Base-by-base conservation (phyloP, 2,888 invertebrate species). In the Synanthedon tipuliformis region DNA sequence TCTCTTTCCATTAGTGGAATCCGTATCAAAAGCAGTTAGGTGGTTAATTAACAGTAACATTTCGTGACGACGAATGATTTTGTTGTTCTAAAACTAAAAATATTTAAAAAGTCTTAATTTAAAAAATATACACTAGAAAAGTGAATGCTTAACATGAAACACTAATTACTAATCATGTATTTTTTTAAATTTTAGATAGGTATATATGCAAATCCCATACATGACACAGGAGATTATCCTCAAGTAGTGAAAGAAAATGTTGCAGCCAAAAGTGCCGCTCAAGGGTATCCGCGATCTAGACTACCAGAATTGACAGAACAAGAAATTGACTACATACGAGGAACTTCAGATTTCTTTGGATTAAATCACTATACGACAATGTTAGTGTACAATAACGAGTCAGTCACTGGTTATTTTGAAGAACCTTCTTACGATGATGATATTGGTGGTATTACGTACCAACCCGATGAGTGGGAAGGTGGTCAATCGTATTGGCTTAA, bases 271-370 rank as follows among this genome's bases (percentile, higher is more conserved):
- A 92, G 92, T 63, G 73, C 72, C 51, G 75, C 73, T 45, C 90
- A 92, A 73, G 90, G 90, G 7, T 89, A 86, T 51, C 62, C 69
- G 0, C 69, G 80, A 52, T 90, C 92, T 0, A 84, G 91, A 54
- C 68, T 92, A 23, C 91, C 91, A 0, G 73, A 76, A 60, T 89
- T 92, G 54, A 89, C 89, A 2, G 55, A 69, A 0, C 86, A 90
- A 51, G 92, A 93, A 84, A 83, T 92, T 2, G 72, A 83, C 48
- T 81, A 82, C 51, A 85, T 93, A 13, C 82, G 77, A 11, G 90
- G 86, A 41, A 64, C 69, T 0, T 87, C 89, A 0, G 94, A 94
- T 66, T 93, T 91, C 73, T 89, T 93, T 56, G 93, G 92, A 10
- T 69, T 94, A 5, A 94, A 94, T 62, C 89, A 81, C 8, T 16